Evolutionary conservation across 2,888 invertebrate species (phyloP), one percentile per base, ranked within the genome.

Genomic region (Pyrochroa serraticornis): DNA sequence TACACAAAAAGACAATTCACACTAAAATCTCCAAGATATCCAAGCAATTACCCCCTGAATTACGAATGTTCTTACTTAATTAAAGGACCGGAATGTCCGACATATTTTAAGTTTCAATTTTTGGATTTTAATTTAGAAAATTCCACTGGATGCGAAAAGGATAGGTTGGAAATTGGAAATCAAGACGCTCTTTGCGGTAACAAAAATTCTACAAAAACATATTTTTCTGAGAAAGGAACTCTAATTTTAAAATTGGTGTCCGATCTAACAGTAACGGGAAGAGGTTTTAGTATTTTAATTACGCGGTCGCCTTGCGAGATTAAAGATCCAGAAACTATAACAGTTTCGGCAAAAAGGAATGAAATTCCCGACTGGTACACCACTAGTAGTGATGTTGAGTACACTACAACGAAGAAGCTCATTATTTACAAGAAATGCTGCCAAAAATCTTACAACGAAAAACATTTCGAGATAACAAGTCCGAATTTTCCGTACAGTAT

Each of bases 401-500:
- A 44, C 44, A 47, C 57, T 5, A 57, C 36, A 30, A 46, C 53
- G 7, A 47, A n/a, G 22, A 33, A 35, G 59, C 42, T 8, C 47
- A 35, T 49, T 52, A 30, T 64, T 62, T 43, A 49, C 41, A 68
- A 69, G 14, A 67, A 74, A 7, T 83, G 82, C 62, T 82, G 83
- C 63, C 70, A 74, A 8, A 73, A 73, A 33, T 72, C 65, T 22
- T 83, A 82, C 62, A 78, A 74, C 35, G 75, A 80, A 10, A 79
- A 77, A 53, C 76, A 77, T 50, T 84, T 85, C 66, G 75, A 82
- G 33, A 63, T 87, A 1, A 73, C 82, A 0, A 86, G 83, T 74
- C 86, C 85, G 0, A 83, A 82, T 9, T 86, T 86, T 71, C 85
- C 85, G 0, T 76, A 77, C 43, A 78, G 75, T 2, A 71, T 76